Evolutionary conservation across 1,140 invertebrate genomes (phyloP).

Genomic region (Maconellicoccus hirsutus): DNA sequence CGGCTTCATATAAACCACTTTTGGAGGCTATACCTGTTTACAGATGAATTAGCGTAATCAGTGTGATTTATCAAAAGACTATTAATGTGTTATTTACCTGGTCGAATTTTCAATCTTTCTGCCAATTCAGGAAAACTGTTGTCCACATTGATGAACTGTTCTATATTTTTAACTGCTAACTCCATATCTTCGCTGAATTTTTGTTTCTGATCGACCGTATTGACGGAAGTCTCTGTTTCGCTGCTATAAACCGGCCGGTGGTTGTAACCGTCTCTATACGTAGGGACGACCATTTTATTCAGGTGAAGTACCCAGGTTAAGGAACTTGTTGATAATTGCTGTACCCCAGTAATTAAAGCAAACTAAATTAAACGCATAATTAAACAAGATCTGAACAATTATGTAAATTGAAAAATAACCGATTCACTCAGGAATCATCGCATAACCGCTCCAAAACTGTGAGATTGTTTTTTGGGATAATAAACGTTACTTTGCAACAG

Average conservation of each 20-base stretch:
- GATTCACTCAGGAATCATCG: too few species aligned
- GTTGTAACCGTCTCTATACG: background rate
- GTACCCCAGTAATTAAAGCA: too few species aligned
- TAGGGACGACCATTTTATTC: constrained; percentile 10
- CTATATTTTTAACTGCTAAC: constrained; percentile 12
- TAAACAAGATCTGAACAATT: too few species aligned
- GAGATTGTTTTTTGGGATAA: too few species aligned
- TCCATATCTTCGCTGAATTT: constrained; percentile 1
- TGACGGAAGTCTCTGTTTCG: background rate
- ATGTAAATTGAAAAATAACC: too few species aligned
- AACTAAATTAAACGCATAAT: too few species aligned
- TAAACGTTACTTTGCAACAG: too few species aligned
- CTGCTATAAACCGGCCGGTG: background rate
- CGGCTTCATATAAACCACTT: constrained; percentile 78
- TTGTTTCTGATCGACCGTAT: background rate
- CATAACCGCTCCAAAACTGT: too few species aligned
- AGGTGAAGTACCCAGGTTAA: background rate
- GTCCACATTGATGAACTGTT: background rate
- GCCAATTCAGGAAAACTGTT: constrained; percentile 2
- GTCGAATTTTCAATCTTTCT: background rate
- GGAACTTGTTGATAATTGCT: too few species aligned
- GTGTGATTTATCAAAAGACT: too few species aligned
- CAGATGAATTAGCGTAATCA: background rate
- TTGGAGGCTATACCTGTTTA: constrained; percentile 23
- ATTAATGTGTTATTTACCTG: background rate